Evolutionary conservation across 2,113 vertebrate species (phyloP).

Genomic region (Bucco capensis): DNA sequence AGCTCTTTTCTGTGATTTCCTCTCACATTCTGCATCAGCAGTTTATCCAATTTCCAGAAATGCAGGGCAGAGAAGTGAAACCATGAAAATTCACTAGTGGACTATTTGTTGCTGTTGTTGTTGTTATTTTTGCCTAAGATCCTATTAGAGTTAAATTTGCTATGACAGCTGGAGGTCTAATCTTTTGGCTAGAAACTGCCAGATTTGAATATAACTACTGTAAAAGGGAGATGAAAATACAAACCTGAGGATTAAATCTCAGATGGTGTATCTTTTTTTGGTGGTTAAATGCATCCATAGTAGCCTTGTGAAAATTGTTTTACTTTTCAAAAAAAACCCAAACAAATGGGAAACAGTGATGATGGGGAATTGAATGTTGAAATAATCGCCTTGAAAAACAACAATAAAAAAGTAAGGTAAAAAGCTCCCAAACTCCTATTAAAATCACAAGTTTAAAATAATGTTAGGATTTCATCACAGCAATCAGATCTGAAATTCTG

Average conservation of each 20-base stretch:
- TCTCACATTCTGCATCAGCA: not conserved
- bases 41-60: conserved; percentile 19
- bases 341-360: not conserved
- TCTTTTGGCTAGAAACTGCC: conserved; percentile 1
- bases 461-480: not conserved
- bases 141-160: conserved; percentile 56
- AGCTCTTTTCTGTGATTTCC: not conserved
- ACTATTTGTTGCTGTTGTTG: conserved; percentile 5
- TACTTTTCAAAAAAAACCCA: not conserved
- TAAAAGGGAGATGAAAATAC: not conserved
- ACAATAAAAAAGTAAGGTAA: not conserved
- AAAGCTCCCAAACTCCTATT: not conserved
- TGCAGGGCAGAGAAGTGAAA: conserved; percentile 6
- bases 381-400: not conserved
- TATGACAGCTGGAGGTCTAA: conserved; percentile 54
- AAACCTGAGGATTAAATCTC: conserved; percentile 38
- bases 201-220: conserved; percentile 25
- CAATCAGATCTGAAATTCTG: not conserved
- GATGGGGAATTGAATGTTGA: not conserved
- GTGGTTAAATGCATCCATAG: not conserved
- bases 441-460: not conserved
- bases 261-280: conserved; percentile 17
- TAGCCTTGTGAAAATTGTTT: not conserved
- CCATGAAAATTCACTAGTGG: conserved; percentile 13
- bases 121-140: conserved; percentile 37